Conservation (phyloP, 2,797 vertebrate genomes). For the Sebastes oblongus region DNA sequence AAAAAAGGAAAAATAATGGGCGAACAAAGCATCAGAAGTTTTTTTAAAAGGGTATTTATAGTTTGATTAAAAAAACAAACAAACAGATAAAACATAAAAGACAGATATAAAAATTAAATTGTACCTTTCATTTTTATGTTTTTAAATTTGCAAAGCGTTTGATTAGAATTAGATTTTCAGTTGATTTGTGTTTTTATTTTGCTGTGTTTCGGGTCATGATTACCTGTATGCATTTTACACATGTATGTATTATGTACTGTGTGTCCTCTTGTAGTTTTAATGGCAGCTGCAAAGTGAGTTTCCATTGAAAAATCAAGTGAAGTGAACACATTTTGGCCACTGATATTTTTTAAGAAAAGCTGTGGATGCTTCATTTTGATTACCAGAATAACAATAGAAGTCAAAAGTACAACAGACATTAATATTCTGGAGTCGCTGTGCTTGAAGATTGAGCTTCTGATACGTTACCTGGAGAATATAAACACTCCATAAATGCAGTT, state of each 20-base stretch:
- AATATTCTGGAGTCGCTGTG: conserved; percentile 1
- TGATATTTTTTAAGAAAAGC: neutral
- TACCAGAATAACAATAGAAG: neutral
- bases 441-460: neutral
- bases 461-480: neutral
- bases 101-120: no score
- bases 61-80: no score
- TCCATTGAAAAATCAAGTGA: neutral
- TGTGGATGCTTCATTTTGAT: neutral
- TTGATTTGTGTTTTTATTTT: neutral
- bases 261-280: neutral
- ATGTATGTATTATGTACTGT: neutral
- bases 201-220: neutral
- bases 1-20: neutral
- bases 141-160: neutral
- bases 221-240: neutral
- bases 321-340: neutral
- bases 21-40: neutral
- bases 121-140: neutral
- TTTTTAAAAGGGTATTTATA: no score
- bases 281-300: neutral
- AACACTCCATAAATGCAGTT: neutral
- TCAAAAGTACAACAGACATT: neutral
- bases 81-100: no score
- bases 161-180: neutral